Evolutionary conservation across 2,888 invertebrate species (phyloP).

Genomic region (Leptura quadrifasciata): DNA sequence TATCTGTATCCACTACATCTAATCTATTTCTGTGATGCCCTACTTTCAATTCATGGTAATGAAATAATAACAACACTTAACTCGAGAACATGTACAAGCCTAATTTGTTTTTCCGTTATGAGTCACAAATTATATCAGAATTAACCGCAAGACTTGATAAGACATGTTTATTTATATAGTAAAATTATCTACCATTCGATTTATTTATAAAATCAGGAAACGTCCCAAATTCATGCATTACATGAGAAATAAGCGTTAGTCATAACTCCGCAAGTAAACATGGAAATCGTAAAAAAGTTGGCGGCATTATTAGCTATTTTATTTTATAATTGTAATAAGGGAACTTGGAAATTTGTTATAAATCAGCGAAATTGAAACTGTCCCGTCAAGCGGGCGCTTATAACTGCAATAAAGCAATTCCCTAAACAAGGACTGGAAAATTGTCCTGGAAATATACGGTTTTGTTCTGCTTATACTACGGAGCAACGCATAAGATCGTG

Average conservation of each 20-base stretch:
- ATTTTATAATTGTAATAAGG: conserved; percentile 35
- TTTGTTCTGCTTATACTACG: conserved; percentile 9
- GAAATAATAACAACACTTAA: not conserved
- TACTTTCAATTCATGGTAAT: not conserved
- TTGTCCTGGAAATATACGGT: conserved; percentile 10
- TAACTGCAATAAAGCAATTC: conserved; percentile 35
- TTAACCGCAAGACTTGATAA: not conserved
- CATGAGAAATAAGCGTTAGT: not conserved
- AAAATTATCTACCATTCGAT: not conserved
- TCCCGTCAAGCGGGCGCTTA: conserved; percentile 14
- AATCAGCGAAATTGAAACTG: conserved; percentile 40
- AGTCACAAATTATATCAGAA: not conserved
- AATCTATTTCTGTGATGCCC: not conserved
- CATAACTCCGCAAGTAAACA: conserved; percentile 8
- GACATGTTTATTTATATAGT: not conserved
- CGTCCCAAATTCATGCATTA: not conserved
- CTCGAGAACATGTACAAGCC: not conserved
- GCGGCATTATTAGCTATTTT: conserved; percentile 15
- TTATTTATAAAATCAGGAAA: conserved; percentile 12
- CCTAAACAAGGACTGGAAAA: conserved; percentile 35
- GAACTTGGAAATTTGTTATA: conserved; percentile 29
- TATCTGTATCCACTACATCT: too few species aligned
- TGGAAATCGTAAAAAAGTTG: conserved; percentile 2
- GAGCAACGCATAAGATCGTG: conserved; percentile 6
- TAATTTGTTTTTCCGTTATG: not conserved